phyloP scores from a whole-genome alignment of 2,888 invertebrate species.

The Strigamia maritima region DNA sequence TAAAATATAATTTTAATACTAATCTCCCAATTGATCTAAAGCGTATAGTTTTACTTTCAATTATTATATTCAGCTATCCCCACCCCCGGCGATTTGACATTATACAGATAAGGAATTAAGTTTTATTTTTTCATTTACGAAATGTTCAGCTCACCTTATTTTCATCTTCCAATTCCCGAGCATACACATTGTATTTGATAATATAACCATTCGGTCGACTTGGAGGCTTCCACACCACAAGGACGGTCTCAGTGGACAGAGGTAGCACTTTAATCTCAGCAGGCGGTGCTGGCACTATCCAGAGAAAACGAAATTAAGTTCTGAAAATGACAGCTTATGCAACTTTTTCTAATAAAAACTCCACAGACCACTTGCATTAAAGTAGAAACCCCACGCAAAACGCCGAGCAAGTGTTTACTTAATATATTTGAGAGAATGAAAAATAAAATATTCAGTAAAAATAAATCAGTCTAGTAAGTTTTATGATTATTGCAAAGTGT shows the following conservation, averaged over 20 bases:
- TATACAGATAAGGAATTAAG: too few relatives aligned
- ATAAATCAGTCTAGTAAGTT: too few relatives aligned
- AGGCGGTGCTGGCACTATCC: conserved; percentile 52
- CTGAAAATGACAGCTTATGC: conserved; percentile 31
- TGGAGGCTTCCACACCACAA: conserved; percentile 53
- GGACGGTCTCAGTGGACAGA: conserved; percentile 49
- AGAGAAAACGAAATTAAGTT: conserved; percentile 25
- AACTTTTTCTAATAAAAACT: conserved; percentile 22
- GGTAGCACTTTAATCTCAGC: conserved; percentile 52
- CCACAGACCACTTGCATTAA: not conserved
- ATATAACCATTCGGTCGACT: conserved; percentile 51
- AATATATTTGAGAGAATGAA: too few relatives aligned
- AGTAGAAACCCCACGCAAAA: not conserved
- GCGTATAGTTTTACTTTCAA: too few relatives aligned
- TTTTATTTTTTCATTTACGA: not conserved
- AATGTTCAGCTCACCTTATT: conserved; percentile 38
- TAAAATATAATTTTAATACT: too few relatives aligned
- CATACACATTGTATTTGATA: conserved; percentile 50
- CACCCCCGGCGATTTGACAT: too few relatives aligned
- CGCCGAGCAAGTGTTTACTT: not conserved
- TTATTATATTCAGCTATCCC: too few relatives aligned
- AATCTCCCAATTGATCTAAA: too few relatives aligned
- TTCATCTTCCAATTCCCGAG: conserved; percentile 42
- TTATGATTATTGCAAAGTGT: too few relatives aligned
- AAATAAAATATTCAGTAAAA: too few relatives aligned